These are phyloP conservation scores for Sesamia inferens DNA, from an alignment of 2,888 invertebrate species.

Conservation along the genomic window DNA sequence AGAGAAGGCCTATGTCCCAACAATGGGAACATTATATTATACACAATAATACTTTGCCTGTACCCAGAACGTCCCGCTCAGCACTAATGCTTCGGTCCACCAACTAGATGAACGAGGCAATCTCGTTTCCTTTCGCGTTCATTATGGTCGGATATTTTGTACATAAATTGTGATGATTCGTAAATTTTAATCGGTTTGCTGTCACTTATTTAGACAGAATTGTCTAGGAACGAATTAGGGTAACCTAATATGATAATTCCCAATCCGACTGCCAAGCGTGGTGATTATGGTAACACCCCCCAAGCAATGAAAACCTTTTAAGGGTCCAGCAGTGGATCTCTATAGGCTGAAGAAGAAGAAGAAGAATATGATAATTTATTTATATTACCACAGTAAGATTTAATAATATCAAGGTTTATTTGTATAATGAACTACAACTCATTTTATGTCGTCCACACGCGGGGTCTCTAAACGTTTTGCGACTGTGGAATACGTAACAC, in stretches of 20 bases:
- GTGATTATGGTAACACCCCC: no score
- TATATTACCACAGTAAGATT: background rate
- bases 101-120: background rate
- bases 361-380: background rate
- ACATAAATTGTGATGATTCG: background rate
- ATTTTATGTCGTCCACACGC: background rate
- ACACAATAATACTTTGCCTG: background rate
- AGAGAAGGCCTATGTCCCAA: no score
- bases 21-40: background rate
- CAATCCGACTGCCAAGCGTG: no score
- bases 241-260: background rate
- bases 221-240: background rate
- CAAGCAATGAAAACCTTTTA: no score
- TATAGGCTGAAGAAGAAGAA: no score
- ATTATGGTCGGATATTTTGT: background rate
- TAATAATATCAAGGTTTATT: background rate
- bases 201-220: background rate
- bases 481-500: background rate
- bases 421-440: background rate
- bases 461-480: background rate
- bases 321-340: no score
- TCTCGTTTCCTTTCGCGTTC: background rate
- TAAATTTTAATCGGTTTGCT: background rate
- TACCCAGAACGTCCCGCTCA: background rate
- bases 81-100: background rate